Conservation (phyloP, 2,113 vertebrate genomes). For the Morone chrysops region DNA sequence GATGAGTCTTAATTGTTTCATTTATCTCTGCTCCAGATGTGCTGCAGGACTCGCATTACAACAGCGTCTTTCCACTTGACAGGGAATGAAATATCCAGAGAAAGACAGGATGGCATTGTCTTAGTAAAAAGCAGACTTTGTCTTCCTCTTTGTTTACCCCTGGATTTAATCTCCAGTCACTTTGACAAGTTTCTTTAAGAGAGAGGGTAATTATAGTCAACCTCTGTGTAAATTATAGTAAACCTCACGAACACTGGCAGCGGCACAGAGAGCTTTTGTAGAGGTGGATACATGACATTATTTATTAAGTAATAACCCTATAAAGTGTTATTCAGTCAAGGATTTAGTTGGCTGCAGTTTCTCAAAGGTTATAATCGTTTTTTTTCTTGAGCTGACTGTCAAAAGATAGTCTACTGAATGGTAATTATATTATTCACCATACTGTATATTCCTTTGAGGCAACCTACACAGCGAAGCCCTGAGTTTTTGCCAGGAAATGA, state of each 20-base stretch:
- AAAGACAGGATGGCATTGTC: conserved; percentile 35
- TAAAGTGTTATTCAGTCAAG: conserved; percentile 57
- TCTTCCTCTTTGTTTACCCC: conserved; percentile 60
- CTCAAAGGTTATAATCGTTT: conserved; percentile 59
- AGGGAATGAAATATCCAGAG: conserved; percentile 9
- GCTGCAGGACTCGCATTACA: conserved; percentile 6
- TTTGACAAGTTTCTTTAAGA: conserved; percentile 61
- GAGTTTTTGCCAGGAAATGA: not conserved
- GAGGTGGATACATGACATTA: conserved; percentile 41
- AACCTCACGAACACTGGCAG: conserved; percentile 39
- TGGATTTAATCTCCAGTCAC: conserved; percentile 42
- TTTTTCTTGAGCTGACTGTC: conserved; percentile 46
- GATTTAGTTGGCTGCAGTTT: conserved; percentile 50
- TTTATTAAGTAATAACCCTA: conserved; percentile 70
- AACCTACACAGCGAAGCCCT: not conserved
- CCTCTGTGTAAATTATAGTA: conserved; percentile 53
- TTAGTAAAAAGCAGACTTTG: conserved; percentile 49
- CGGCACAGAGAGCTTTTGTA: conserved; percentile 54
- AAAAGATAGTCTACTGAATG: conserved; percentile 28
- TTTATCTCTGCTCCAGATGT: conserved; percentile 56
- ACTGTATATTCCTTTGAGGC: not conserved
- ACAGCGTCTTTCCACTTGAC: conserved; percentile 37
- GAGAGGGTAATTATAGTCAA: conserved; percentile 56
- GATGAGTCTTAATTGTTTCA: conserved; percentile 52
- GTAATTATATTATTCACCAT: conserved; percentile 32